Percentiles rank a stretch among this genome's conserved stretches.
phyloP scores from a whole-genome alignment of 2,113 vertebrate species.

The Pseudopipra pipra region DNA sequence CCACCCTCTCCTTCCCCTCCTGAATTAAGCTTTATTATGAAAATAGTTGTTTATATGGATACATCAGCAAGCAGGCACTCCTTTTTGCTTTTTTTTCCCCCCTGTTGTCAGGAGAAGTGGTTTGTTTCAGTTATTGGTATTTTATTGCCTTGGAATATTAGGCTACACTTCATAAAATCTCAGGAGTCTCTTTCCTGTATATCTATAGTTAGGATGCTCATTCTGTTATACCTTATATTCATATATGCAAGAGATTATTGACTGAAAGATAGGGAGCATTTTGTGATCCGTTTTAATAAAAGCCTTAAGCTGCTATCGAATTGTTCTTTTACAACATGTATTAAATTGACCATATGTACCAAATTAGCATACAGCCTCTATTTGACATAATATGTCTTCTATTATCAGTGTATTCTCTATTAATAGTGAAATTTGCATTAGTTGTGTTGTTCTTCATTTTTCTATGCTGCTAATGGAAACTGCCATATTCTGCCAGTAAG shows the following conservation, averaged over 20 bases:
- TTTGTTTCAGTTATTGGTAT: background rate
- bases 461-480: background rate
- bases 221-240: background rate
- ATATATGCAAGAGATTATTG: background rate
- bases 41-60: background rate
- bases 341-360: background rate
- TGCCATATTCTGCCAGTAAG: background rate
- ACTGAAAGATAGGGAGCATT: background rate
- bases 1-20: background rate
- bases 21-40: background rate
- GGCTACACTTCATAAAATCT: background rate
- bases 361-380: background rate
- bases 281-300: background rate
- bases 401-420: background rate
- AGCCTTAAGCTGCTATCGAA: slow-evolving; percentile 29
- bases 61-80: background rate
- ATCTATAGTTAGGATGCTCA: background rate
- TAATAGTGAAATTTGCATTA: background rate
- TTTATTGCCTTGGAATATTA: background rate
- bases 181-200: background rate
- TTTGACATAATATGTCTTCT: background rate
- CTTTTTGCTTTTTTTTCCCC: background rate
- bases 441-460: background rate
- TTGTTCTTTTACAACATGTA: slow-evolving; percentile 11
- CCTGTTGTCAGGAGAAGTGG: background rate